These are phyloP conservation scores for Dasypus novemcinctus DNA, from an alignment of 2,113 vertebrate genomes.

Conservation along the genomic window DNA sequence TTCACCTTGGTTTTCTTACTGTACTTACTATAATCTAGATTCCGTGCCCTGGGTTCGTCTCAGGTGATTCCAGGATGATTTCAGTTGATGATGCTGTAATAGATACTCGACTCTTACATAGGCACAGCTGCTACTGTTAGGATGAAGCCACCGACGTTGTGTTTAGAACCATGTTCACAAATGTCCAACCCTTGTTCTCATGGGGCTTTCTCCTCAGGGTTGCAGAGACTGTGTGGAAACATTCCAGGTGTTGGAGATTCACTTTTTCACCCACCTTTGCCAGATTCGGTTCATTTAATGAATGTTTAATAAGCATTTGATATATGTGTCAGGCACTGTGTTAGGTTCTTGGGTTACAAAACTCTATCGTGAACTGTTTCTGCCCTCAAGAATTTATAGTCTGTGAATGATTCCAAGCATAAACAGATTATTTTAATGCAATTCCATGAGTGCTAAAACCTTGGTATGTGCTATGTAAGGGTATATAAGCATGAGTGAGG, in stretches of 20 bases:
- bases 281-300: background rate
- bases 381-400: background rate
- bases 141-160: background rate
- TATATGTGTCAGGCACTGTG: background rate
- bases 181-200: background rate
- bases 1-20: background rate
- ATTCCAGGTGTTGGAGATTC: background rate
- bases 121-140: background rate
- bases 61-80: background rate
- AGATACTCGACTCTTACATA: background rate
- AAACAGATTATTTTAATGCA: background rate
- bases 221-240: background rate
- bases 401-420: background rate
- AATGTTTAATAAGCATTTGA: background rate
- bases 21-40: background rate
- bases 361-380: background rate
- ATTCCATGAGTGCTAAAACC: background rate
- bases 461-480: accelerated
- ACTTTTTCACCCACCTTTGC: background rate
- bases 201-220: background rate
- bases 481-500: no score
- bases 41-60: background rate
- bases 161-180: background rate
- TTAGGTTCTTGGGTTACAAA: background rate
- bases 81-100: background rate